Conservation (phyloP, 2,797 vertebrate species). For the Sebastes cheni region DNA sequence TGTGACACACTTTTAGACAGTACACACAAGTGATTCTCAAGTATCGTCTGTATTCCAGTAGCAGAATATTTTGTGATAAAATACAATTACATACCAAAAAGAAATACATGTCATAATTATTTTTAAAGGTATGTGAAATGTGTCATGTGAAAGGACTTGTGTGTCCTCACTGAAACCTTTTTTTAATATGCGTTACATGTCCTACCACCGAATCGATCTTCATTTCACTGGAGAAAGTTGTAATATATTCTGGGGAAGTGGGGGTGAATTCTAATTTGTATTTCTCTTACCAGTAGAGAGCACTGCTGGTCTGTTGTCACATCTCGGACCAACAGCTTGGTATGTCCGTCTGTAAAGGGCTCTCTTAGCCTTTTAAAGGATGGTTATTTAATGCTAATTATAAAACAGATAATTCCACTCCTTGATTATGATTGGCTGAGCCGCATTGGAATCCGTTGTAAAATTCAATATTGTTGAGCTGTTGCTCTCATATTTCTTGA, state of each 20-base stretch:
- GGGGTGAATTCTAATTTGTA: neutral
- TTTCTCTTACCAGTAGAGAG: conserved; percentile 57
- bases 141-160: neutral
- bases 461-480: neutral
- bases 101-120: neutral
- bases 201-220: neutral
- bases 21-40: neutral
- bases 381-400: neutral
- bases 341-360: neutral
- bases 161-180: neutral
- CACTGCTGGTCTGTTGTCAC: conserved; percentile 39
- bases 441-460: neutral
- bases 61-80: neutral
- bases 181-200: neutral
- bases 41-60: neutral
- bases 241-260: neutral
- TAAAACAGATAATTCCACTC: neutral
- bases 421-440: neutral
- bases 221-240: neutral
- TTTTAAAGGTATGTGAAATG: neutral
- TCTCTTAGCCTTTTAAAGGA: neutral
- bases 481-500: neutral
- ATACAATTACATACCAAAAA: neutral
- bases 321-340: neutral
- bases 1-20: neutral